Base-by-base conservation (phyloP, 1,140 invertebrate genomes). In the Apis dorsata region DNA sequence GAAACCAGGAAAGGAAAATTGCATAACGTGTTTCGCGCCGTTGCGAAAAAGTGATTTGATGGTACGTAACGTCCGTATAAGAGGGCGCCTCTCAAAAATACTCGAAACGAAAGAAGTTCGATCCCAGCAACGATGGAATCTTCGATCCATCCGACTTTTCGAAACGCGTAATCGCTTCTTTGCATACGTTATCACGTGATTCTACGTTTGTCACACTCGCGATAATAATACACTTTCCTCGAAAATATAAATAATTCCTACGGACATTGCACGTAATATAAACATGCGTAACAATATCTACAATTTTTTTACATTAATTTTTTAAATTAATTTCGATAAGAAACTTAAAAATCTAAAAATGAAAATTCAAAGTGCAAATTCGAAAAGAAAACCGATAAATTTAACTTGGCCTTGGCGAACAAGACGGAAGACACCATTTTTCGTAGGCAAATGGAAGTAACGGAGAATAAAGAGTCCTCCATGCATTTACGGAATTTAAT, bases 81-180 rank as follows among this genome's bases (percentile, higher is more conserved):
- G 51, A 65, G 55, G 55, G 24, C 7, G n/a, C 13, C 53, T 77
- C 80, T 82, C n/a, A 82, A 82, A 77, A 77, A 82, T 82, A 82
- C 65, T 59, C 49, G 51, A 77, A 77, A 28, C 73, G 57, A 73
- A 44, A 73, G 73, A 24, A 57, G 65, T 77, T 82, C 80, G 80
- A 82, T 82, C 34, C 49, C 55, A 34, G 63, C 34, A 34, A 53
- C 44, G 72, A 60, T 34, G 72, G 63, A 55, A n/a, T 3, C 80
- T 34, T 60, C 72, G 79, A 81, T 81, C 79, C 63, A 76, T 81
- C 79, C 63, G 69, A 68, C 63, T 62, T 55, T 28, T 15, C 49
- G 15, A 60, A 60, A 77, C 12, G 55, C 21, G 55, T 60, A 62
- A 60, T 69, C 65, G 66, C n/a, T 57, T 59, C 51, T 34, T 13